phyloP scores from a whole-genome alignment of 1,140 invertebrate genomes.

The Scylla paramamosain region DNA sequence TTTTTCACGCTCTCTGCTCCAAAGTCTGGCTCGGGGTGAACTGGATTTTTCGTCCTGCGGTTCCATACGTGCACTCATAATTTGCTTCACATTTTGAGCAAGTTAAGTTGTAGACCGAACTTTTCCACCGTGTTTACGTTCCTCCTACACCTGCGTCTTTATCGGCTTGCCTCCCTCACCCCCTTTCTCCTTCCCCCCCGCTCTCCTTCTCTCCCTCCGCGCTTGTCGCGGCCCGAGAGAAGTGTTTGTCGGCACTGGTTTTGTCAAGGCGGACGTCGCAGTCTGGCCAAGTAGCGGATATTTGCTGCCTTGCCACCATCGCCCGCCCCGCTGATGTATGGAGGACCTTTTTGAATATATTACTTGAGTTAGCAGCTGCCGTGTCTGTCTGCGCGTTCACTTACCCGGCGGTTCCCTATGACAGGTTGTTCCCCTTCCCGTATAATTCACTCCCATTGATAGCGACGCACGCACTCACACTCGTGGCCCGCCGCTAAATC shows the following conservation, averaged over 20 bases:
- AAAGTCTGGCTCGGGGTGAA: slow-evolving; percentile 65
- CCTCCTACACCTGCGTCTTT: neutral
- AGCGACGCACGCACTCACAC: too few relatives aligned
- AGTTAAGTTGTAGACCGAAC: neutral
- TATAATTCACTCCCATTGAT: too few relatives aligned
- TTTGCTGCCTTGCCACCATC: neutral
- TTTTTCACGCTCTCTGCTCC: slow-evolving; percentile 73
- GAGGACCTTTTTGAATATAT: neutral
- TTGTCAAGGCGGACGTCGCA: neutral
- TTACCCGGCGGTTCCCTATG: too few relatives aligned
- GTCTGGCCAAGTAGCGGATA: neutral
- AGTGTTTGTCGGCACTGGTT: neutral
- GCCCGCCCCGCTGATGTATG: neutral
- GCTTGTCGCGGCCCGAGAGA: neutral
- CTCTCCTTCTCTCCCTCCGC: too few relatives aligned
- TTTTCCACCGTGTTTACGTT: neutral
- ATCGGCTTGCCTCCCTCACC: neutral
- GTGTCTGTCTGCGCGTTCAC: too few relatives aligned
- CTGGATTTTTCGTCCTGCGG: slow-evolving; percentile 65
- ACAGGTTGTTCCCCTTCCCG: too few relatives aligned
- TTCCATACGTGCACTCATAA: slow-evolving; percentile 66
- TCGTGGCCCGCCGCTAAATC: too few relatives aligned
- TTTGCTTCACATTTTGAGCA: slow-evolving; percentile 53
- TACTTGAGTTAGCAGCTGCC: neutral
- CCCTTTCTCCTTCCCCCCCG: too few relatives aligned